A percentile compares a stretch with the other conserved stretches of the same genome.
Evolutionary conservation across 2,888 invertebrate genomes (phyloP).

Genomic region (Acanthosepion lycidas): DNA sequence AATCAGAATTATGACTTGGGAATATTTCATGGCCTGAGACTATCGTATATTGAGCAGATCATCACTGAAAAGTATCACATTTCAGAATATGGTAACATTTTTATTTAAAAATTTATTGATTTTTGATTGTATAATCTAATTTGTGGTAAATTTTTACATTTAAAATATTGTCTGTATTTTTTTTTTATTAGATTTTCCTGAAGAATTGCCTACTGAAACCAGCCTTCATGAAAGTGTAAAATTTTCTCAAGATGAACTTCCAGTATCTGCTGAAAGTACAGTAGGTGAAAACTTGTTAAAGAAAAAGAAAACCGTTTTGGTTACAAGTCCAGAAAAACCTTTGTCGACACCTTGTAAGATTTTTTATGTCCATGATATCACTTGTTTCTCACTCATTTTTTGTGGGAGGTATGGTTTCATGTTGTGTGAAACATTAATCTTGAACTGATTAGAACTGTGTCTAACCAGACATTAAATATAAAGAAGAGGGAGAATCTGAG

Average conservation of each 20-base stretch:
- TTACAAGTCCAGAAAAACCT: slow-evolving; percentile 54
- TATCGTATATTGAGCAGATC: not conserved
- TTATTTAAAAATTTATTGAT: not conserved
- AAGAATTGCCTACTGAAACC: not conserved
- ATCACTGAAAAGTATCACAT: not conserved
- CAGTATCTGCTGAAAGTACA: not conserved
- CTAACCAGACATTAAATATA: no score
- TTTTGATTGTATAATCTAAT: not conserved
- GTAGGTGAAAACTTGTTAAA: not conserved
- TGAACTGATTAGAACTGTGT: no score
- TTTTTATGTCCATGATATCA: not conserved
- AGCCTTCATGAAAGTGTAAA: not conserved
- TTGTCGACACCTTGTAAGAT: slow-evolving; percentile 54
- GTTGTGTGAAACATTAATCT: no score
- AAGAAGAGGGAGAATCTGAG: no score
- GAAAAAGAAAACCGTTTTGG: no score
- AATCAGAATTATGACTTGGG: slow-evolving; percentile 74
- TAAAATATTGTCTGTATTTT: not conserved
- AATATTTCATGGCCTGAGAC: slow-evolving; percentile 71
- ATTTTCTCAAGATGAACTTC: not conserved
- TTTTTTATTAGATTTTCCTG: not conserved
- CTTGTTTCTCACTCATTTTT: no score
- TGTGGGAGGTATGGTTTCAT: no score
- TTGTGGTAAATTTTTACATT: not conserved
- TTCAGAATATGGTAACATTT: not conserved